phyloP scores from a whole-genome alignment of 2,888 invertebrate genomes.

The Xylota segnis region DNA sequence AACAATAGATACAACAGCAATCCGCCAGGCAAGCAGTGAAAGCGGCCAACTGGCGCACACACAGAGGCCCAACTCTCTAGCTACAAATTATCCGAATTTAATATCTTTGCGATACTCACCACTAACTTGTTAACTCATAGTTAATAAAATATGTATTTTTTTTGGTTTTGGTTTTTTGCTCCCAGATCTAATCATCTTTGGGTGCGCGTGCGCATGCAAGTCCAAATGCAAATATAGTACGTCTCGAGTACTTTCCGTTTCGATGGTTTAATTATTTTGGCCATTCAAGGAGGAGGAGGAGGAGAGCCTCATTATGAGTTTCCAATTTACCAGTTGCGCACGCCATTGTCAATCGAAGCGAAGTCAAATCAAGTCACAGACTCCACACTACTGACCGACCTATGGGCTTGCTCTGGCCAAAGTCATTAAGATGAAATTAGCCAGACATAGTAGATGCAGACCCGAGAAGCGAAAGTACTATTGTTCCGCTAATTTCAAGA shows the following conservation, averaged over 20 bases:
- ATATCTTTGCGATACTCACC: constrained; percentile 34
- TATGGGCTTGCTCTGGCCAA: constrained; percentile 11
- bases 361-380: background rate
- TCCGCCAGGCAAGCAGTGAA: constrained; percentile 44
- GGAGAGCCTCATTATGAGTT: background rate
- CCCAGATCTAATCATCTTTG: constrained; percentile 25
- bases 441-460: constrained; percentile 9
- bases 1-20: constrained; percentile 43
- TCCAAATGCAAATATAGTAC: constrained; percentile 55
- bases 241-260: constrained; percentile 28
- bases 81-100: constrained; percentile 60
- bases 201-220: background rate
- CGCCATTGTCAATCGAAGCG: background rate
- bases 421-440: constrained; percentile 50
- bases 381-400: constrained; percentile 33
- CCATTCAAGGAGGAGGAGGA: constrained; percentile 24
- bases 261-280: constrained; percentile 46
- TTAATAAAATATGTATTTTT: constrained; percentile 3
- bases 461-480: constrained; percentile 39
- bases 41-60: constrained; percentile 17
- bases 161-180: background rate
- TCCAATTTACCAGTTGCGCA: background rate
- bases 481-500: constrained; percentile 21
- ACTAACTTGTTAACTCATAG: constrained; percentile 25
- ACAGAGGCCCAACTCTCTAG: constrained; percentile 46